Conservation (phyloP, 2,888 invertebrate genomes). For the Rhogogaster chlorosoma region DNA sequence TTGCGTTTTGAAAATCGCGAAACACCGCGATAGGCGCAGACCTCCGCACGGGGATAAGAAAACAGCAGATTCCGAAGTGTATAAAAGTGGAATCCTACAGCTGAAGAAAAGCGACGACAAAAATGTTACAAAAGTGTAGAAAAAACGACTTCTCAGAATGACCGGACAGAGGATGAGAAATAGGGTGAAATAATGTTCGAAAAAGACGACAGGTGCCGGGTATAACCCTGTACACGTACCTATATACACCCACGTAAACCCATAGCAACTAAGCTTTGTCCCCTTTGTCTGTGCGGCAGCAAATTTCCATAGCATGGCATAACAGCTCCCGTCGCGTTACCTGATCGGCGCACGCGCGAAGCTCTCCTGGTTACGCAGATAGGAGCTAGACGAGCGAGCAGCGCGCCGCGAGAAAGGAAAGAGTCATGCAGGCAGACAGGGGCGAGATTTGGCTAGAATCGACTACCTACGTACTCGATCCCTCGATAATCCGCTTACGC, state of each 20-base stretch:
- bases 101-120: no score
- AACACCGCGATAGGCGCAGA: background rate
- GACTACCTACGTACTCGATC: constrained; percentile 19
- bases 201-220: background rate
- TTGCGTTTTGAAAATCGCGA: constrained; percentile 42
- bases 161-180: background rate
- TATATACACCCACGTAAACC: background rate
- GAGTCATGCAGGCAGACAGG: background rate
- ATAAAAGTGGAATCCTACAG: background rate
- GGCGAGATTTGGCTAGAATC: constrained; percentile 16
- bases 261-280: background rate
- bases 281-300: constrained; percentile 21
- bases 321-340: background rate
- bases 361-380: background rate
- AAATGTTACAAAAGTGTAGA: no score
- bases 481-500: constrained; percentile 32
- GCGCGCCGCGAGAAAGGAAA: background rate
- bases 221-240: background rate
- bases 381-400: background rate
- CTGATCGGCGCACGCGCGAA: constrained; percentile 22
- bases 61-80: constrained; percentile 5
- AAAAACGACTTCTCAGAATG: no score
- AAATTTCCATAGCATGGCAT: constrained; percentile 20
- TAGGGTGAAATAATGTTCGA: background rate
- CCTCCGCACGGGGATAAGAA: background rate